These are phyloP conservation scores for Orycteropus afer DNA, from an alignment of 2,113 vertebrate species.

Conservation along the genomic window DNA sequence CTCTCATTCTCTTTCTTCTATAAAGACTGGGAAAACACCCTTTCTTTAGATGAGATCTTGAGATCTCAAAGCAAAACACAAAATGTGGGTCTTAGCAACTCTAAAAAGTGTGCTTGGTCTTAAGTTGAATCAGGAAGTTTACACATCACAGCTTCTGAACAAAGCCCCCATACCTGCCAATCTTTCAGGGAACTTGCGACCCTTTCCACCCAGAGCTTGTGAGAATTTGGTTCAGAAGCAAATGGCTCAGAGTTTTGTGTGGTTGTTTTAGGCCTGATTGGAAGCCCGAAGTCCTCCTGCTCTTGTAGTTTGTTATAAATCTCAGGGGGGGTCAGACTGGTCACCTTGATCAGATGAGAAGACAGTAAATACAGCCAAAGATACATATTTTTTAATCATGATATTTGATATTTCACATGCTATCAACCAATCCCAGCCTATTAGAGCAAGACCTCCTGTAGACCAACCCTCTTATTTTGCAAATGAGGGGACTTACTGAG, in stretches of 20 bases:
- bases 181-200: not conserved
- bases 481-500: not conserved
- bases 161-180: not conserved
- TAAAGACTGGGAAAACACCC: not conserved
- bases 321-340: not conserved
- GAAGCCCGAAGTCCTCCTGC: not conserved
- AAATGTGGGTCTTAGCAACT: not conserved
- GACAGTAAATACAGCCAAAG: not conserved
- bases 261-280: not conserved
- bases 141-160: not conserved
- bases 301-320: not conserved
- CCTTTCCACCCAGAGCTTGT: not conserved
- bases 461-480: slow-evolving; percentile 8
- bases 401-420: not conserved
- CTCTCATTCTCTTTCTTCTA: not conserved
- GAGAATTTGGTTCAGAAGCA: not conserved
- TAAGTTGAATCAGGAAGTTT: slow-evolving; percentile 32
- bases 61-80: slow-evolving; percentile 23
- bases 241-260: not conserved
- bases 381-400: not conserved
- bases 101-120: not conserved
- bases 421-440: not conserved
- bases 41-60: not conserved
- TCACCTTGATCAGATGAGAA: not conserved
- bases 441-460: not conserved